These are phyloP conservation scores for Callipepla californica DNA, from an alignment of 2,113 vertebrate genomes.

Conservation along the genomic window DNA sequence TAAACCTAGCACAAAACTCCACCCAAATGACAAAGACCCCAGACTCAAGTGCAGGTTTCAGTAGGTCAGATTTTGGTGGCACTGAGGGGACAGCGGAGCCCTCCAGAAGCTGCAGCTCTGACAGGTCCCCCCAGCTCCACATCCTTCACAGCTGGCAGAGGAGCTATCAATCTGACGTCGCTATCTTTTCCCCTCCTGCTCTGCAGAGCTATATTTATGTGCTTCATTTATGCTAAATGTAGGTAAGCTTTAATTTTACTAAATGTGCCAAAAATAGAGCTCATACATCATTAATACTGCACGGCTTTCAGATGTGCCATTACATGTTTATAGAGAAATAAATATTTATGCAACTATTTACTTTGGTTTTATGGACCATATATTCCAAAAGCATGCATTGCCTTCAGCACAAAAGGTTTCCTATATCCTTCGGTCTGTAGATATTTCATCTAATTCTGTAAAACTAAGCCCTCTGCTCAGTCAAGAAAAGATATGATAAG, in stretches of 20 bases:
- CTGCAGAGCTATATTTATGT: not conserved
- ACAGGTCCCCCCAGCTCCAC: not conserved
- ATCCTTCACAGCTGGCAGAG: not conserved
- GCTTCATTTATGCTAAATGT: not conserved
- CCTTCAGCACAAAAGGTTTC: not conserved
- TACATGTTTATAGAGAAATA: not conserved
- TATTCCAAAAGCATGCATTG: not conserved
- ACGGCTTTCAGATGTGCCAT: not conserved
- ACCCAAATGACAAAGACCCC: not conserved
- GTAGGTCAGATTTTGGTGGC: not conserved
- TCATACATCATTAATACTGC: not conserved
- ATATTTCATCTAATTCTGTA: not conserved
- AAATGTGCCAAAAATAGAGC: constrained; percentile 20
- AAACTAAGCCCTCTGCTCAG: not conserved
- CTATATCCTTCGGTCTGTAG: not conserved
- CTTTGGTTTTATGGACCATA: not conserved
- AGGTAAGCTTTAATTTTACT: not conserved
- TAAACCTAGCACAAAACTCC: not conserved
- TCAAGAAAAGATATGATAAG: not conserved
- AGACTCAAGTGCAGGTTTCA: not conserved
- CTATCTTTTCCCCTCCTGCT: not conserved
- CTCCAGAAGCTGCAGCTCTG: not conserved
- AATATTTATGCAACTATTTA: not conserved
- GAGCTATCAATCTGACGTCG: not conserved
- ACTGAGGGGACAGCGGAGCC: not conserved